Evolutionary conservation across 2,113 vertebrate genomes (phyloP), one percentile per base, ranked within the genome.

Genomic region (Myiozetetes cayanensis): DNA sequence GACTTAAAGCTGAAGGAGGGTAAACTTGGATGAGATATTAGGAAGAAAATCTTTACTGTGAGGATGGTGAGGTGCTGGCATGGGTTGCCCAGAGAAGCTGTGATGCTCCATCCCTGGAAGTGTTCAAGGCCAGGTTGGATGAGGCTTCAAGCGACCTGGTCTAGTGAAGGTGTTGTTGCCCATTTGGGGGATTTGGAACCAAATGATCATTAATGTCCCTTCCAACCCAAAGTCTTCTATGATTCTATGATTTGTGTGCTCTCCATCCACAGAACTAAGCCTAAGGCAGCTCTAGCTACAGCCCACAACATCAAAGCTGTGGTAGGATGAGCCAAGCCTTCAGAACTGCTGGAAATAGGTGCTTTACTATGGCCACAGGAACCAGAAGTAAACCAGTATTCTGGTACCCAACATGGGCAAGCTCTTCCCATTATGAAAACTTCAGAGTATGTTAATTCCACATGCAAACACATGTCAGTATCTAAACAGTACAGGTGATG

Each of bases 401-500:
- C 30, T 43, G n/a, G 37, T 39, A 25, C 10, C 0, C 0, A 21
- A 11, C 18, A 43, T 8, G 14, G 35, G 9, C 10, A 52, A 39
- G n/a, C 2, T 82, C 33, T 22, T 37, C 18, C 28, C 18, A 5
- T 43, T 27, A 11, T 12, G 31, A 87, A 85, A 52, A 41, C 5
- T n/a, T 73, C 43, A 37, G 33, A 55, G 4, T 4, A 19, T 23
- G 28, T 46, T 49, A 52, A 72, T 4, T 76, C 18, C 47, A 68
- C 18, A 16, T 9, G 25, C 6, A 82, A 73, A 63, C 21, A 63
- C 21, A 17, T 8, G 15, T 2, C 63, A 52, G 10, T 13, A 15
- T 8, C 2, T 28, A 46, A 92, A 53, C 2, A 11, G 14, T 35
- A 33, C 0, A 0, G 21, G 3, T 65, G 47, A 68, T 8, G 7